These are phyloP conservation scores for Dasypus novemcinctus DNA, from an alignment of 2,113 vertebrate species.

Conservation along the genomic window DNA sequence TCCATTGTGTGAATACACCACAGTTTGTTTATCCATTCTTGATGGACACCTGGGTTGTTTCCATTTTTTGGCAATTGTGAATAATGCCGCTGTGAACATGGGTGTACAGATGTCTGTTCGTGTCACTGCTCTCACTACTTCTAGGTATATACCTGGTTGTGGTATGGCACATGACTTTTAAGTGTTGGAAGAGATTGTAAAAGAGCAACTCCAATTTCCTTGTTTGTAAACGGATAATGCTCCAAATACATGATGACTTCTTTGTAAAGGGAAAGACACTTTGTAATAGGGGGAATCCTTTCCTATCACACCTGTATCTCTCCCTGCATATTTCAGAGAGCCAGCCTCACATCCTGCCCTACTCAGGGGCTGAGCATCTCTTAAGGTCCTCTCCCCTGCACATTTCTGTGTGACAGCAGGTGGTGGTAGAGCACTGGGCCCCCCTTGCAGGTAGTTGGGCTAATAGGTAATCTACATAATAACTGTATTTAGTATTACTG, in stretches of 20 bases:
- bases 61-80: too few species aligned
- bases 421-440: background rate
- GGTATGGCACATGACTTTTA: background rate
- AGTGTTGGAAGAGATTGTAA: background rate
- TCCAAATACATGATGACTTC: too few species aligned
- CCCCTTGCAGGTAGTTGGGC: background rate
- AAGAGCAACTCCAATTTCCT: background rate
- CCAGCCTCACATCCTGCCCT: background rate
- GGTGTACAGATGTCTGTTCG: too few species aligned
- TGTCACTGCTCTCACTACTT: too few species aligned
- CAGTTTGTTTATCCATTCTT: too few species aligned
- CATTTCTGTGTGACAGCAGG: background rate
- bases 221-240: background rate
- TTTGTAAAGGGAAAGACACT: background rate
- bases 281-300: background rate
- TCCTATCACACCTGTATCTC: background rate
- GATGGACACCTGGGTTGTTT: too few species aligned
- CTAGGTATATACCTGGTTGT: too few species aligned
- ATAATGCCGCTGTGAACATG: too few species aligned
- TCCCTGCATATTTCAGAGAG: background rate
- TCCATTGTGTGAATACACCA: too few species aligned
- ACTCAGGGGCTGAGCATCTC: background rate
- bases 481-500: background rate
- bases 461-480: background rate
- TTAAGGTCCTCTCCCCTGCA: too few species aligned